Evolutionary conservation across 2,113 vertebrate species (phyloP), one percentile per base, ranked within the genome.

Genomic region (Cynocephalus volans): DNA sequence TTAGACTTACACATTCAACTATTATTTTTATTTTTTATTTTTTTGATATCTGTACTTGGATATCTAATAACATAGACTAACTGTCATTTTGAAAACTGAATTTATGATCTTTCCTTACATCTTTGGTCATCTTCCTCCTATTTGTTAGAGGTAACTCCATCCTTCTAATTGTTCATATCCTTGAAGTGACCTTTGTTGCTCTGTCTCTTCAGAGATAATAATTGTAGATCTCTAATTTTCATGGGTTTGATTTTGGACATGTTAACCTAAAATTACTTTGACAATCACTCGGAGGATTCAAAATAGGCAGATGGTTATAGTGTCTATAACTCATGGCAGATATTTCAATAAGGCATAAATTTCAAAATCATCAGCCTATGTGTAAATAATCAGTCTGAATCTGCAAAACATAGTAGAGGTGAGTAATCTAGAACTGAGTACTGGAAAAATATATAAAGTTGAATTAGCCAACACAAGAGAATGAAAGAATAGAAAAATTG

Each of bases 391-490:
- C 36, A 83, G 9, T 64, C 14, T 95, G 5, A 24, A 41, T 67
- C 52, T 76, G 12, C 4, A 86, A 7, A 80, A 67, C 23, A 96
- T 10, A 77, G 2, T 33, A 50, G 45, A 87, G 21, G 18, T 50
- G 5, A 76, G 60, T 67, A 1, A 76, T 69, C 33, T 93, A 45
- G 7, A 94, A 52, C 4, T 82, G 12, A 62, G 18, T 90, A 73
- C 8, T 92, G 6, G 15, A 82, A 88, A 56, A n/a, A 95, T 90
- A 90, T 31, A 58, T n/a, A 75, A 95, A 56, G 18, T 73, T 41
- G 6, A 75, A 70, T 83, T 56, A 83, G 4, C 0, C 52, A 84
- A 17, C 11, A 58, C 36, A 73, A 82, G 4, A 64, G 10, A 81
- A 94, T 54, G 15, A 5, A 69, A 65, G 26, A 3, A 45, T 14